Evolutionary conservation across 1,140 invertebrate species (phyloP).

Genomic region (Coelopa frigida): DNA sequence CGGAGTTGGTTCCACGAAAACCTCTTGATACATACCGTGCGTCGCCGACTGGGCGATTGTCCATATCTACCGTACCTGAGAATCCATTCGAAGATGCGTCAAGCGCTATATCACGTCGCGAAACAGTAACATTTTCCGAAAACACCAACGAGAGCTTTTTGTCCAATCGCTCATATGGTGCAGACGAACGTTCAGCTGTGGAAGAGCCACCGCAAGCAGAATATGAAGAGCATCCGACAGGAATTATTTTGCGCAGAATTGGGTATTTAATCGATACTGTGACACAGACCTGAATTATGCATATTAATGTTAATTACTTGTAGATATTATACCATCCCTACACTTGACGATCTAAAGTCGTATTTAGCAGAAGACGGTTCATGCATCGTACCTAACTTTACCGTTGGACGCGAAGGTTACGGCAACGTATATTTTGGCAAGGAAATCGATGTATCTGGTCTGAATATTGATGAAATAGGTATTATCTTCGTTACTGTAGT

Average conservation of each 20-base stretch:
- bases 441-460: slow-evolving; percentile 75
- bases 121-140: slow-evolving; percentile 21
- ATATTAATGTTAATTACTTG: slow-evolving; percentile 26
- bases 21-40: slow-evolving; percentile 30
- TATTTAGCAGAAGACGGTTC: slow-evolving; percentile 62
- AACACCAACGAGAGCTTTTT: slow-evolving; percentile 26
- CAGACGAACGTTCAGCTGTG: slow-evolving; percentile 17
- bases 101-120: slow-evolving; percentile 19
- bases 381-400: slow-evolving; percentile 85
- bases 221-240: slow-evolving; percentile 51
- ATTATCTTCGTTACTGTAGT: background rate
- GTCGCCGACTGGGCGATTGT: slow-evolving; percentile 16
- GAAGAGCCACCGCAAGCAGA: slow-evolving; percentile 29
- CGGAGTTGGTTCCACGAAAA: slow-evolving; percentile 35
- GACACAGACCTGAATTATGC: background rate
- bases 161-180: slow-evolving; percentile 20
- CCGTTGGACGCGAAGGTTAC: slow-evolving; percentile 82
- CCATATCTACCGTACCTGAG: slow-evolving; percentile 33
- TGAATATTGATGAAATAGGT: slow-evolving; percentile 84
- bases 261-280: slow-evolving; percentile 44
- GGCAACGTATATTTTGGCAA: slow-evolving; percentile 88
- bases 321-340: slow-evolving; percentile 80
- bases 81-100: slow-evolving; percentile 35
- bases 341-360: slow-evolving; percentile 63
- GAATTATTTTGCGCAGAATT: slow-evolving; percentile 57